Percentiles rank a stretch among this genome's conserved stretches.
These are phyloP conservation scores for Micrasema longulum DNA, from an alignment of 1,140 invertebrate species.

Conservation along the genomic window DNA sequence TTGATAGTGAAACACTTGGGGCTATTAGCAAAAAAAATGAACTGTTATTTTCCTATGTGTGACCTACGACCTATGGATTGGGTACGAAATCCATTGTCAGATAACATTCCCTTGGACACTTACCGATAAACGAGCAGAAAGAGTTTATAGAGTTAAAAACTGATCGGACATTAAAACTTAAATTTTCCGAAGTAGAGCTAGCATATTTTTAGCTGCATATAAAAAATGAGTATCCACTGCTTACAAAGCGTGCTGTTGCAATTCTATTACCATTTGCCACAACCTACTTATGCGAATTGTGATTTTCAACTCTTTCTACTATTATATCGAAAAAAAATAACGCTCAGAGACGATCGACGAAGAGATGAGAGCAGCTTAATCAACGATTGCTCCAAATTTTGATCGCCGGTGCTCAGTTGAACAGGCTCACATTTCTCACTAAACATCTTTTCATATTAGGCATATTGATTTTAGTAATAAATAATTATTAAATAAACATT, in stretches of 20 bases:
- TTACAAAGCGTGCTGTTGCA: conserved; percentile 39
- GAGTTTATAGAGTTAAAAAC: conserved; percentile 33
- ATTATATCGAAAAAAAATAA: conserved; percentile 57
- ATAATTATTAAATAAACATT: background rate
- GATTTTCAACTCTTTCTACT: too few species aligned
- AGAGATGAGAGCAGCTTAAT: conserved; percentile 23
- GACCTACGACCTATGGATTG: conserved; percentile 10
- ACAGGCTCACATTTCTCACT: conserved; percentile 9
- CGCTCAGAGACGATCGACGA: conserved; percentile 13
- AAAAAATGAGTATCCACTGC: conserved; percentile 47
- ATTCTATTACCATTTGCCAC: conserved; percentile 58
- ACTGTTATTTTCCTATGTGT: background rate
- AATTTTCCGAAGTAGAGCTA: conserved; percentile 31
- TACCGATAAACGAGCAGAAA: conserved; percentile 36
- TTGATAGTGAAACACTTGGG: conserved; percentile 17
- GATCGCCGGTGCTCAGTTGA: conserved; percentile 28
- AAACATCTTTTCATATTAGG: conserved; percentile 10
- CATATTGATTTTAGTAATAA: conserved; percentile 12
- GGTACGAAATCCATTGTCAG: conserved; percentile 19
- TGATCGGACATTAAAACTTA: conserved; percentile 26
- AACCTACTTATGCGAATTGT: too few species aligned
- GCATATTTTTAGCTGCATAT: too few species aligned
- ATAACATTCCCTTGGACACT: conserved; percentile 35
- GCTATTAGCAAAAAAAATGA: conserved; percentile 6
- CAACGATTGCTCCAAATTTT: conserved; percentile 23